A percentile compares a stretch with the other conserved stretches of the same genome.
phyloP scores from a whole-genome alignment of 2,797 vertebrate species.

The Monodelphis domestica region DNA sequence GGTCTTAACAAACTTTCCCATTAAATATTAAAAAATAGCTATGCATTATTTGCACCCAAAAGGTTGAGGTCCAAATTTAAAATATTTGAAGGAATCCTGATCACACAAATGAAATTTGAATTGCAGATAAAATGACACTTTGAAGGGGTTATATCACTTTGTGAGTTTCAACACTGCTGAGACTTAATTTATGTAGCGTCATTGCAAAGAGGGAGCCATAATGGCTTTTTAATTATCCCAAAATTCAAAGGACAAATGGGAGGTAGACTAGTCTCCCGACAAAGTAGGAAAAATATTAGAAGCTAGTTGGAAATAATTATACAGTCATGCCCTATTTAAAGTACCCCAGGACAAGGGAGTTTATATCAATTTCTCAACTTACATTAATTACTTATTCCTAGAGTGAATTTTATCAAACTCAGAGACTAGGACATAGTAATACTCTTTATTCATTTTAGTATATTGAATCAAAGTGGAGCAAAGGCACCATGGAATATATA shows the following conservation, averaged over 20 bases:
- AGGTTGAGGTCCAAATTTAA: conserved; percentile 66
- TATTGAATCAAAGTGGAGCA: background rate
- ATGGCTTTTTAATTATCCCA: conserved; percentile 83
- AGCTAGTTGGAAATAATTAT: conserved; percentile 54
- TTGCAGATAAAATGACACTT: conserved; percentile 75
- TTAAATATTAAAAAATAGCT: background rate
- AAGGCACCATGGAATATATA: background rate
- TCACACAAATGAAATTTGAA: conserved; percentile 72
- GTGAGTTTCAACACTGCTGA: conserved; percentile 60
- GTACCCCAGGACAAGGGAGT: background rate
- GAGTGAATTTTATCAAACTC: background rate
- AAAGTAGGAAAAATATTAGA: conserved; percentile 46
- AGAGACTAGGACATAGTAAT: accelerated
- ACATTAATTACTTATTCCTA: background rate
- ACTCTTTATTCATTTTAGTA: accelerated
- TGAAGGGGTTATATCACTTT: conserved; percentile 69
- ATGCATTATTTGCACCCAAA: conserved; percentile 13
- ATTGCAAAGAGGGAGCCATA: conserved; percentile 66
- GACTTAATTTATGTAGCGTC: conserved; percentile 82
- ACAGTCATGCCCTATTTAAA: conserved; percentile 6
- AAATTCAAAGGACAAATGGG: conserved; percentile 68
- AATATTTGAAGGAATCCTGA: conserved; percentile 74
- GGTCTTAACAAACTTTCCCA: too few species aligned
- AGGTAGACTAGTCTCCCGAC: conserved; percentile 66
- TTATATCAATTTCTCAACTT: background rate